These are phyloP conservation scores for Tonatia bakeri DNA, from an alignment of 2,113 vertebrate species.

Conservation along the genomic window DNA sequence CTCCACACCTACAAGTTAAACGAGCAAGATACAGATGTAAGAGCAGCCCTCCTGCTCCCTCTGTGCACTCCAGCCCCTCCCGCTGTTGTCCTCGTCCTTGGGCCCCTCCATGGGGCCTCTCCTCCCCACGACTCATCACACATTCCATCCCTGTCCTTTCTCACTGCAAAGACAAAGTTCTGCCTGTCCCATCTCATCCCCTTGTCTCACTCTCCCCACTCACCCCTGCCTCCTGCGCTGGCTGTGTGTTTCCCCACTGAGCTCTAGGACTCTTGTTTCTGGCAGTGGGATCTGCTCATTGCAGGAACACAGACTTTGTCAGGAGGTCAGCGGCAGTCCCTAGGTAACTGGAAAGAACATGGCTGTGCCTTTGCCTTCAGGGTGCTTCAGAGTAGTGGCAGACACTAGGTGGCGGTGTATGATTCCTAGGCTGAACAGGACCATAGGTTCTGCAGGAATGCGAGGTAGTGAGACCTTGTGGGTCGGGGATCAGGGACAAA, in stretches of 20 bases:
- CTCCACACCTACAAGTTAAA: conserved; percentile 92
- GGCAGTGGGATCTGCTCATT: neutral
- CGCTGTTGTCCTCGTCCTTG: neutral
- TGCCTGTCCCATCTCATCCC: neutral
- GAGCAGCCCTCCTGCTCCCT: conserved; percentile 60
- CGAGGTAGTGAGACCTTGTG: fast-evolving
- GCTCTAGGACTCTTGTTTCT: neutral
- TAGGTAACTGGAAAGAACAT: neutral
- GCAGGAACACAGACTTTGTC: neutral
- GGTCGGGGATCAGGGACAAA: neutral
- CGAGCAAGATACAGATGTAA: conserved; percentile 96
- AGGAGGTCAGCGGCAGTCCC: neutral
- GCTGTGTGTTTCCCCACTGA: neutral
- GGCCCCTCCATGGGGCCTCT: neutral
- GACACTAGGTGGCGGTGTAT: neutral
- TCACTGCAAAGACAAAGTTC: neutral
- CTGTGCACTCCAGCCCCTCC: neutral
- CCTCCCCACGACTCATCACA: neutral
- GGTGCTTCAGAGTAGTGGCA: neutral
- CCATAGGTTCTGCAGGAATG: neutral
- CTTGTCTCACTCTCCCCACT: neutral
- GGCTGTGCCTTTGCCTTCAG: neutral
- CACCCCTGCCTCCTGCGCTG: neutral
- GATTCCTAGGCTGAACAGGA: neutral
- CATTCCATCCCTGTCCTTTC: neutral